phyloP scores from a whole-genome alignment of 2,113 vertebrate genomes.

The Neomonachus schauinslandi region DNA sequence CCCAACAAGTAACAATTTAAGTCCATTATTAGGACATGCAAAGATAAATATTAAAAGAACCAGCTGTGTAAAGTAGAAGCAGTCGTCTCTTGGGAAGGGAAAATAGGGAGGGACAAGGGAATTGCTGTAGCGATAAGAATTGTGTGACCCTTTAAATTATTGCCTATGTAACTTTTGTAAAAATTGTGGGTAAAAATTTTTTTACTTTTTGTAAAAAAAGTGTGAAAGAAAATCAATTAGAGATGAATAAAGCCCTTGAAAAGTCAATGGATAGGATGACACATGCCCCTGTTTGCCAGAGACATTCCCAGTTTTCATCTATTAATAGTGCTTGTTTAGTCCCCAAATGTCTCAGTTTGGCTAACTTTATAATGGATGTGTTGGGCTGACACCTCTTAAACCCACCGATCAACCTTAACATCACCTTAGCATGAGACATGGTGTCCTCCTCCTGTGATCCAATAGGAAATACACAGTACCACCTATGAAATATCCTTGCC shows the following conservation, averaged over 20 bases:
- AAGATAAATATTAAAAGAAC: conserved; percentile 26
- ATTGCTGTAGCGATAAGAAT: background rate
- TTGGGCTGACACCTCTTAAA: background rate
- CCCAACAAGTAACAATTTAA: background rate
- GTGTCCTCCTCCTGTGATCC: background rate
- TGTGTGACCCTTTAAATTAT: background rate
- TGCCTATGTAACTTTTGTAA: background rate
- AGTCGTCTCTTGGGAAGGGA: background rate
- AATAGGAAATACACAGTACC: background rate
- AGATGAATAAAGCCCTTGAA: conserved; percentile 40
- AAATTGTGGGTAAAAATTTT: background rate
- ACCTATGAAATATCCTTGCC: background rate
- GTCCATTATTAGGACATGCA: background rate
- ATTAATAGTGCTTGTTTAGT: background rate
- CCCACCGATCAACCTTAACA: background rate
- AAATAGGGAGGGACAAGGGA: background rate
- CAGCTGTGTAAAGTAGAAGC: background rate
- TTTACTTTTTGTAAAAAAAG: no score
- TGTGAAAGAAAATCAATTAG: background rate
- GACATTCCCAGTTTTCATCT: background rate
- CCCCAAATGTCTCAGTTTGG: background rate
- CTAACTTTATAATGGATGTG: background rate
- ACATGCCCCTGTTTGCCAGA: background rate
- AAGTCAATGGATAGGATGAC: background rate
- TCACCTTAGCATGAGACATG: background rate